A percentile compares a stretch with the other conserved stretches of the same genome.
phyloP scores from a whole-genome alignment of 1,140 invertebrate genomes.

The Orussus abietinus region DNA sequence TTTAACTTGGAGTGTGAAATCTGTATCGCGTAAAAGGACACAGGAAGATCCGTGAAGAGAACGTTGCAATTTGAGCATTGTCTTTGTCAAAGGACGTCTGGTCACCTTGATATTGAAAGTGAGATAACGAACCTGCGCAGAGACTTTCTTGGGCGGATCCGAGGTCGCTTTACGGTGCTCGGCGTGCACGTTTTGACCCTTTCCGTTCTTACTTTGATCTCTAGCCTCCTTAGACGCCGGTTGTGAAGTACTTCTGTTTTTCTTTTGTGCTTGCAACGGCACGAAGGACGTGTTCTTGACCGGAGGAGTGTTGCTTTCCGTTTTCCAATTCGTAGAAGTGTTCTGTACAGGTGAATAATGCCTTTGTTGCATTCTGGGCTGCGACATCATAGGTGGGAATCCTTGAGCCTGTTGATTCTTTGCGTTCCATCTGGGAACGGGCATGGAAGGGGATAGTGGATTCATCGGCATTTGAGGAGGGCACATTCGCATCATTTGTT shows the following conservation, averaged over 20 bases:
- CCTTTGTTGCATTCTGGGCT: constrained; percentile 13
- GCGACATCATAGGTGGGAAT: constrained; percentile 11
- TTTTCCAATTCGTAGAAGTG: constrained; percentile 24
- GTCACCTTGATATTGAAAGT: no score
- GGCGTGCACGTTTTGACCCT: no score
- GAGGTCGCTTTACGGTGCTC: no score
- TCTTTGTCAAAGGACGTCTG: no score
- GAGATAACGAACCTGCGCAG: no score
- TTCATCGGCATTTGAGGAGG: constrained; percentile 16
- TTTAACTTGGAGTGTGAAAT: no score
- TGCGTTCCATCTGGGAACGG: constrained; percentile 27
- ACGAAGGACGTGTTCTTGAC: constrained; percentile 43
- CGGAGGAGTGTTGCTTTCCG: constrained; percentile 7
- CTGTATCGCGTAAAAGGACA: no score
- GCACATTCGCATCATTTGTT: constrained; percentile 14
- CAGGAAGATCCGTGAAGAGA: no score
- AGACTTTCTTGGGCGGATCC: no score
- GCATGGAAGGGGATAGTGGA: constrained; percentile 16
- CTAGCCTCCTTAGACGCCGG: no score
- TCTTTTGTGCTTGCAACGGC: constrained; percentile 51
- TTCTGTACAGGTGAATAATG: constrained; percentile 29
- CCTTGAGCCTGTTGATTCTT: constrained; percentile 15
- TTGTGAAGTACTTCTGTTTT: constrained; percentile 37
- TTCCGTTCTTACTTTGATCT: no score
- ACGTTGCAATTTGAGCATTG: no score